Evolutionary conservation across 1,140 invertebrate genomes (phyloP).

Genomic region (Drosophila seguyi): DNA sequence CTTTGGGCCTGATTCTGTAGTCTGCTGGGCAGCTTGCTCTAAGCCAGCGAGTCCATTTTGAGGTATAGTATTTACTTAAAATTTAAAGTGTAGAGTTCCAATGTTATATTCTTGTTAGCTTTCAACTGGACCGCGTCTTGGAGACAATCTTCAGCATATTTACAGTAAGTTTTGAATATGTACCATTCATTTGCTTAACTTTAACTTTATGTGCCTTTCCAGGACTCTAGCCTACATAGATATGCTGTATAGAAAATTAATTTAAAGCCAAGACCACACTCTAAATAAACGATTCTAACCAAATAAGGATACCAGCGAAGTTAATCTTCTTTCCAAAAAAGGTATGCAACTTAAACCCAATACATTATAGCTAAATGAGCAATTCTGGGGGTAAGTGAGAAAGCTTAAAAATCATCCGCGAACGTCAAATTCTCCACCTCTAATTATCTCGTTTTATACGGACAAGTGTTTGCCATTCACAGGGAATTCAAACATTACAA

Average conservation of each 20-base stretch:
- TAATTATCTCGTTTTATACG: background rate
- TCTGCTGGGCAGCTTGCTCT: conserved; percentile 25
- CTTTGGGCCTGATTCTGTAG: conserved; percentile 3
- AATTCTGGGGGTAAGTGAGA: background rate
- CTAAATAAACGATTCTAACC: background rate
- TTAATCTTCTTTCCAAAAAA: background rate
- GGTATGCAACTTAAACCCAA: background rate
- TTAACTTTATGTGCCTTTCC: background rate
- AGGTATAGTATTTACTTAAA: background rate
- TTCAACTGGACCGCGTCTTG: conserved; percentile 11
- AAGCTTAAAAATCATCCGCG: background rate
- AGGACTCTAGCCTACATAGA: background rate
- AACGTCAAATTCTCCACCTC: background rate
- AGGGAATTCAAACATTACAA: background rate
- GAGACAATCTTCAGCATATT: conserved; percentile 12
- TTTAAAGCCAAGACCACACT: background rate
- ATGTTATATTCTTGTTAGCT: background rate
- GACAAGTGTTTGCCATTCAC: background rate
- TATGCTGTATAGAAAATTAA: background rate
- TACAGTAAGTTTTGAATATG: background rate
- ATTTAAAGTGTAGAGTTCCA: background rate
- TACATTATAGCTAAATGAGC: background rate
- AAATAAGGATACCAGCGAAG: background rate
- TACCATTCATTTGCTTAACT: no score
- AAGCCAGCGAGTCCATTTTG: background rate